These are phyloP conservation scores for Drosophila atroscutellata DNA, from an alignment of 2,888 invertebrate genomes.

Conservation along the genomic window DNA sequence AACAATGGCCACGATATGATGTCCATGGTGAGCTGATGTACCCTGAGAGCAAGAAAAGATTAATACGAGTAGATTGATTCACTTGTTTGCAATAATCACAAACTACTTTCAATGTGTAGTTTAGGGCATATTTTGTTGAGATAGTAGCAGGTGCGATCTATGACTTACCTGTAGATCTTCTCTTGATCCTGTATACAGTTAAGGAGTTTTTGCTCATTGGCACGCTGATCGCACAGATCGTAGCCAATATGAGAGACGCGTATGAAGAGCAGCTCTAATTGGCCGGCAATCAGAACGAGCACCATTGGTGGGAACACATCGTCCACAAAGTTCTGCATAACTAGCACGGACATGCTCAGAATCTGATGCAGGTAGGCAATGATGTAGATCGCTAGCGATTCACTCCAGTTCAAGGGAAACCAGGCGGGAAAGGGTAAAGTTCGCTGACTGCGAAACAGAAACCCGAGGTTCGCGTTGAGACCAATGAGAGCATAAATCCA, in stretches of 20 bases:
- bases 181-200: slow-evolving; percentile 64
- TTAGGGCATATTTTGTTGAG: neutral
- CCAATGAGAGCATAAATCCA: neutral
- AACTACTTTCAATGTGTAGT: neutral
- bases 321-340: slow-evolving; percentile 46
- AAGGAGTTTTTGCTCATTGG: slow-evolving; percentile 50
- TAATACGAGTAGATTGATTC: neutral
- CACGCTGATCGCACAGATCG: slow-evolving; percentile 3
- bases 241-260: slow-evolving; percentile 59
- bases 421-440: slow-evolving; percentile 52
- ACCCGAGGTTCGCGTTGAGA: neutral
- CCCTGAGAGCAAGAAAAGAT: slow-evolving; percentile 15
- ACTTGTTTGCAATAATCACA: neutral
- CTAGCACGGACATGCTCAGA: slow-evolving; percentile 5
- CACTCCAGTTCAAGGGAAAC: slow-evolving; percentile 60
- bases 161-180: slow-evolving; percentile 49
- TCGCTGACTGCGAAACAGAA: slow-evolving; percentile 31
- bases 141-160: neutral
- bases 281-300: slow-evolving; percentile 41
- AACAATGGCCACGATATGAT: slow-evolving; percentile 60
- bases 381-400: slow-evolving; percentile 34
- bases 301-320: slow-evolving; percentile 57
- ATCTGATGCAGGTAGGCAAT: slow-evolving; percentile 35
- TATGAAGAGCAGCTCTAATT: slow-evolving; percentile 47
- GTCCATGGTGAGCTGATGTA: slow-evolving; percentile 33